Evolutionary conservation across 2,888 invertebrate genomes (phyloP).

Genomic region (Lutraria lutraria): DNA sequence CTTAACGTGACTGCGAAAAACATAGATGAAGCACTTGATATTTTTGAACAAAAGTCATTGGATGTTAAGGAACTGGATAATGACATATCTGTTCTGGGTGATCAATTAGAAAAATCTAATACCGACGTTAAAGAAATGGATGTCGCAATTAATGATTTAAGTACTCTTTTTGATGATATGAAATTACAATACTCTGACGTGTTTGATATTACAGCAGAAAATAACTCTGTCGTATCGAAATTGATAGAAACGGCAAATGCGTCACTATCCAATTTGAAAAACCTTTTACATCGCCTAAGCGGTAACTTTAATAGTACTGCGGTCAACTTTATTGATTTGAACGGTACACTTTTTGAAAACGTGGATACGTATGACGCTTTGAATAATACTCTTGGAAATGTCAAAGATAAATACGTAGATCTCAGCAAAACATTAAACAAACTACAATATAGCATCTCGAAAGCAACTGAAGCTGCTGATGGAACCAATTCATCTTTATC

Average conservation of each 20-base stretch:
- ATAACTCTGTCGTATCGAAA: conserved; percentile 44
- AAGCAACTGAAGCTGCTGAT: not conserved
- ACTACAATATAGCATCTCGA: conserved; percentile 16
- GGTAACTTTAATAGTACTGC: not conserved
- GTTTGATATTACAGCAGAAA: conserved; percentile 45
- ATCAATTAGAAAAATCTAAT: conserved; percentile 39
- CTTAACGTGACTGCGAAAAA: conserved; percentile 54
- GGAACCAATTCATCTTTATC: conserved; percentile 39
- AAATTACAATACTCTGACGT: conserved; percentile 56
- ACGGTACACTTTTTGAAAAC: conserved; percentile 41
- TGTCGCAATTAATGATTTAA: conserved; percentile 30
- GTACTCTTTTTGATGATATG: conserved; percentile 45
- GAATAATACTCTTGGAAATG: conserved; percentile 42
- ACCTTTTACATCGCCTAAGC: not conserved
- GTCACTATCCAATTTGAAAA: not conserved
- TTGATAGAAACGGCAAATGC: conserved; percentile 20
- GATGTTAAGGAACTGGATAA: conserved; percentile 40
- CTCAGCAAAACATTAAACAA: conserved; percentile 24
- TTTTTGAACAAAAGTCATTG: conserved; percentile 48
- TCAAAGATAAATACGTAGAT: conserved; percentile 27
- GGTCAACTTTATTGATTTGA: conserved; percentile 49
- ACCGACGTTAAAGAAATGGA: conserved; percentile 29
- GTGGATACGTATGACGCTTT: conserved; percentile 39
- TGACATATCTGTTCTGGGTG: conserved; percentile 40
- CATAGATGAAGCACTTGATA: conserved; percentile 50